Evolutionary conservation across 2,888 invertebrate genomes (phyloP), one percentile per base, ranked within the genome.

Genomic region (Lithophane semibrunnea): DNA sequence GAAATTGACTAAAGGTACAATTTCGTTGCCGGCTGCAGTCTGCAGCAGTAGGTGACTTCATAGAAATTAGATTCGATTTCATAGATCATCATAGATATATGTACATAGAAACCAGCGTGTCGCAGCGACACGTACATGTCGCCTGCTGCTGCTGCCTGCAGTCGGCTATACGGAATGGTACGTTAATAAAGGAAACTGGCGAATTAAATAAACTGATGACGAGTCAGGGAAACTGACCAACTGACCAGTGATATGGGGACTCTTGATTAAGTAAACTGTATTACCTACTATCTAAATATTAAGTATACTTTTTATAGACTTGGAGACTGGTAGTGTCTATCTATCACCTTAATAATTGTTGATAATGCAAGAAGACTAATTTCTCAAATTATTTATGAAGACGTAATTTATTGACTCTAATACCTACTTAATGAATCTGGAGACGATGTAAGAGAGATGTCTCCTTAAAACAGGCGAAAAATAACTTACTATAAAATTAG

Each of bases 401-500:
- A 67, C 18, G 21, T 4, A 12, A 21, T 49, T 21, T 67, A 49
- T 13, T 21, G 8, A 13, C 4, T 24, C 1, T 24, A 60, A 44
- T n/a, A 10, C n/a, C 56, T 42, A 44, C n/a, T 44, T 64, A 42
- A 42, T 42, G 64, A 64, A 16, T 44, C 47, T 24, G 18, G 24
- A 49, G 12, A 24, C 9, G 1, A 37, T 10, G 1, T 37, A 24
- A 5, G 29, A 18, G 21, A 75, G 37, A 37, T 37, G 29, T 29
- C 29, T 29, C 29, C 29, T 29, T 29, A 29, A 37, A 37, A 37
- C 9, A 0, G 24, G 29, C 3, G n/a, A 54, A 21, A n/a, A 4
- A 49, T 12, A 54, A 88, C 95, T 95, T 89, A 96, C 96, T 29
- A 94, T 12, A 82, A 92, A 96, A 8, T 94, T 93, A 18, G 94